Conservation (phyloP, 2,113 vertebrate genomes). For the Spea bombifrons region DNA sequence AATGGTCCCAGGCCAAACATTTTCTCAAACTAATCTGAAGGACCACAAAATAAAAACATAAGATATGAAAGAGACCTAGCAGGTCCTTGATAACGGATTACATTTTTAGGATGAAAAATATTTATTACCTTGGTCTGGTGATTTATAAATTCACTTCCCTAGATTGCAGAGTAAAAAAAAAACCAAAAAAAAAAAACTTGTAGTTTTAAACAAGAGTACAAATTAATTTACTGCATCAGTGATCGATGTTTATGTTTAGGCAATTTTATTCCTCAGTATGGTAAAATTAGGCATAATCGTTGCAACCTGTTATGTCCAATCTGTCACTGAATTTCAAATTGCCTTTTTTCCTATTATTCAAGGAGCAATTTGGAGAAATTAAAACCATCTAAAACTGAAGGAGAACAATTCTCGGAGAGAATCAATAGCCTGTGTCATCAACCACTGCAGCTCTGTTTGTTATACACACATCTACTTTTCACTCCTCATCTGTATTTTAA, state of each 20-base stretch:
- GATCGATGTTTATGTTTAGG: conserved; percentile 83
- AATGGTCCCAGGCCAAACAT: neutral
- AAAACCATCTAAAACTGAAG: conserved; percentile 74
- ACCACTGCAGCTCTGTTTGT: conserved; percentile 49
- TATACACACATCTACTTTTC: neutral
- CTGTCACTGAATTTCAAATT: conserved; percentile 81
- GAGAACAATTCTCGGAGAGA: conserved; percentile 70
- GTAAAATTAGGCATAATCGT: conserved; percentile 83
- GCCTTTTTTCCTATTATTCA: conserved; percentile 78
- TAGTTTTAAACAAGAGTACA: conserved; percentile 73
- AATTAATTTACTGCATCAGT: conserved; percentile 85
- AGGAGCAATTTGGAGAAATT: conserved; percentile 78
- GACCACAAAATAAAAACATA: neutral
- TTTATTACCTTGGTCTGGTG: neutral
- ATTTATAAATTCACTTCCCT: neutral
- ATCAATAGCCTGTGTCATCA: conserved; percentile 68
- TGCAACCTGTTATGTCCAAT: conserved; percentile 81
- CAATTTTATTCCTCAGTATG: conserved; percentile 84
- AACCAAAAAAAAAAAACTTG: neutral
- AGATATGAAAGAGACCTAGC: too few relatives aligned
- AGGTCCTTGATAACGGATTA: too few relatives aligned
- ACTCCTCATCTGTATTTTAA: neutral
- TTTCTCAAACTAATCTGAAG: neutral
- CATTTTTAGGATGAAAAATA: neutral
- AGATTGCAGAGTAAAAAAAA: too few relatives aligned